These are phyloP conservation scores for Phrynocephalus vlangalii DNA, from an alignment of 2,797 vertebrate genomes.

Conservation along the genomic window DNA sequence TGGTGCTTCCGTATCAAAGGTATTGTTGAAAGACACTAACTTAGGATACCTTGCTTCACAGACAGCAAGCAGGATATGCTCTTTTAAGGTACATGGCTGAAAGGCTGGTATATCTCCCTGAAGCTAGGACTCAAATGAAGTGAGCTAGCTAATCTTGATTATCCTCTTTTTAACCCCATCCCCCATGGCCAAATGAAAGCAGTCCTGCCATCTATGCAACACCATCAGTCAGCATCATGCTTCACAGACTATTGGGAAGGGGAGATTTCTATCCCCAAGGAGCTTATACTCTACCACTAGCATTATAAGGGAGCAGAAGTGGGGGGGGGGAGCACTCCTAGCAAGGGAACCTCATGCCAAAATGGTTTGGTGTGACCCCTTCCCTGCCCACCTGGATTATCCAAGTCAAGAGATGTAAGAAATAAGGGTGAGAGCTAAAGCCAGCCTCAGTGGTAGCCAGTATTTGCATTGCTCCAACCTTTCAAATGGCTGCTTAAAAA, in stretches of 20 bases:
- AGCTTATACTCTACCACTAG: not conserved
- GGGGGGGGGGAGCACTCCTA: not conserved
- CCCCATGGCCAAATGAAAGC: not conserved
- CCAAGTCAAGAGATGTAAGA: not conserved
- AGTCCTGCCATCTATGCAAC: not conserved
- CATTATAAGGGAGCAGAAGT: not conserved
- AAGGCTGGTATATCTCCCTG: not conserved
- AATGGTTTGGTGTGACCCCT: not conserved
- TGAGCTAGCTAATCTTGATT: not conserved
- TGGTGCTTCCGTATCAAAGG: not conserved
- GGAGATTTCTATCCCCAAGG: not conserved
- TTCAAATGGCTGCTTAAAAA: conserved; percentile 57
- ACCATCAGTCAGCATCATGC: not conserved
- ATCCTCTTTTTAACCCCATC: not conserved
- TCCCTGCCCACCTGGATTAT: not conserved
- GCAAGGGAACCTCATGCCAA: not conserved
- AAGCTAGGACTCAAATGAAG: not conserved
- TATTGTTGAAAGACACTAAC: not conserved
- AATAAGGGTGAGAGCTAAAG: not conserved
- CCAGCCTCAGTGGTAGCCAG: not conserved
- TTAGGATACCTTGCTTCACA: not conserved
- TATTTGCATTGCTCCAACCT: conserved; percentile 3
- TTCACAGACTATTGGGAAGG: not conserved
- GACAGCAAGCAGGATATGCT: not conserved
- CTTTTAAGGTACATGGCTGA: not conserved